A percentile compares a stretch with the other conserved stretches of the same genome.
Evolutionary conservation across 2,113 vertebrate genomes (phyloP).

Genomic region (Progne subis): DNA sequence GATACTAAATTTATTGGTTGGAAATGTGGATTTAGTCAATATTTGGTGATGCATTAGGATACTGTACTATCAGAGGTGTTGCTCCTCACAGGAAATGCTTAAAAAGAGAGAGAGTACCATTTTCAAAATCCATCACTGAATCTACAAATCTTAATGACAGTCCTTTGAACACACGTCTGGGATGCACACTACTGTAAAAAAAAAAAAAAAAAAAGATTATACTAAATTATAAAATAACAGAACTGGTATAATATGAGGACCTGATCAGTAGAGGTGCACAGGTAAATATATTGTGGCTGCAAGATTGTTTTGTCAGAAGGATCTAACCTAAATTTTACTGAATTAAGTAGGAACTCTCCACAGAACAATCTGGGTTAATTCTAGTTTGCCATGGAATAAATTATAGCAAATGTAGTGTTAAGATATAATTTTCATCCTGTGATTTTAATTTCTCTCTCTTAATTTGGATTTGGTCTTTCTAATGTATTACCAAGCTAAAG

Average conservation of each 20-base stretch:
- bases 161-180: not conserved
- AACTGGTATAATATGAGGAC: not conserved
- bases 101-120: not conserved
- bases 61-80: not conserved
- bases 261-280: rapidly evolving
- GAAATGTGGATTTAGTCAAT: not conserved
- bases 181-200: not conserved
- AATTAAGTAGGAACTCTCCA: not conserved
- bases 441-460: not conserved
- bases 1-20: not conserved
- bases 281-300: not conserved
- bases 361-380: not conserved
- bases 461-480: not conserved
- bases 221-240: not conserved
- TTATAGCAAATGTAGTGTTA: not conserved
- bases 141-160: not conserved
- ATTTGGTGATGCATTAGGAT: not conserved
- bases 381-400: not conserved
- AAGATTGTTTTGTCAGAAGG: not conserved
- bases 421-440: not conserved
- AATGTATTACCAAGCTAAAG: not conserved
- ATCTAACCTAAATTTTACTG: not conserved
- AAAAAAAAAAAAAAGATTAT: not conserved
- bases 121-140: not conserved
- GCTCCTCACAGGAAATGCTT: not conserved